These are phyloP conservation scores for Callosobruchus maculatus DNA, from an alignment of 2,888 invertebrate genomes.

Conservation along the genomic window DNA sequence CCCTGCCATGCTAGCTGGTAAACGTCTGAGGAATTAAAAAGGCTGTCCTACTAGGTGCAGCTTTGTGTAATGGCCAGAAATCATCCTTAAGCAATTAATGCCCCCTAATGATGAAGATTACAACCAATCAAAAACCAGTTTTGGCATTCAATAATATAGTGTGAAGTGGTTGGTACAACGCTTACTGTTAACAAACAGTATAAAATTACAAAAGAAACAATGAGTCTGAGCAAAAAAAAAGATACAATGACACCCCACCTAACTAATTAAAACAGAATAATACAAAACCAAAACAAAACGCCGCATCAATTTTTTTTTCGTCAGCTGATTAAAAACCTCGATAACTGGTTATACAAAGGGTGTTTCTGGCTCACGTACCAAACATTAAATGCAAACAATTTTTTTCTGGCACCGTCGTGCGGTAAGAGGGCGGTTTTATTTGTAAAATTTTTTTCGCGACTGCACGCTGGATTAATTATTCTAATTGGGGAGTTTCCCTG, in stretches of 20 bases:
- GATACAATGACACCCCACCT: not conserved
- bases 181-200: not conserved
- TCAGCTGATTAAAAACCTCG: conserved; percentile 25
- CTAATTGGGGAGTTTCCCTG: conserved; percentile 22
- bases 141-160: not conserved
- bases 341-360: conserved; percentile 25
- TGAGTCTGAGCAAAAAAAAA: not conserved
- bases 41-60: too few species aligned
- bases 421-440: conserved; percentile 29
- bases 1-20: too few species aligned
- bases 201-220: not conserved
- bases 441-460: conserved; percentile 25
- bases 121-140: too few species aligned
- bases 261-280: not conserved
- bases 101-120: too few species aligned
- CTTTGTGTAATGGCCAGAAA: too few species aligned
- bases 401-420: conserved; percentile 24
- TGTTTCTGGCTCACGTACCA: conserved; percentile 14
- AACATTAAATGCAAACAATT: conserved; percentile 28
- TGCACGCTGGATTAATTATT: conserved; percentile 27
- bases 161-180: not conserved
- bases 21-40: too few species aligned
- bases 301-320: conserved; percentile 10
- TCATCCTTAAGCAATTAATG: too few species aligned
- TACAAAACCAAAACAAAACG: conserved; percentile 4